phyloP scores from a whole-genome alignment of 2,888 invertebrate species.

The Ischnura elegans region DNA sequence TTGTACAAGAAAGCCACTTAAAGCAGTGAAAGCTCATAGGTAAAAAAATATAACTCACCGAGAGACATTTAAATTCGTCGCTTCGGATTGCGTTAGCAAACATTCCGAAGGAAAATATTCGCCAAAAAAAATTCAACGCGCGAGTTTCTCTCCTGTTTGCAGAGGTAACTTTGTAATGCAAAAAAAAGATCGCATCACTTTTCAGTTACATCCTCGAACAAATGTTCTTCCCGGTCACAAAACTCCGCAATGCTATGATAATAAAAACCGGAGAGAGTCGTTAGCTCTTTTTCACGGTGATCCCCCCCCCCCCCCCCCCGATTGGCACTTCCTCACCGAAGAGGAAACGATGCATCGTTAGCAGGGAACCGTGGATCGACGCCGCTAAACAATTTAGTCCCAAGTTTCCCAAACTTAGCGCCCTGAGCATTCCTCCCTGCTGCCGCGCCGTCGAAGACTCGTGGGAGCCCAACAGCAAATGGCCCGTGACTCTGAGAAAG shows the following conservation, averaged over 20 bases:
- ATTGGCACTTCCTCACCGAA: neutral
- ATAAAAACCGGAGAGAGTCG: neutral
- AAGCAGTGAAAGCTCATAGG: no score
- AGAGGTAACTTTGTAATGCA: neutral
- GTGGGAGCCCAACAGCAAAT: neutral
- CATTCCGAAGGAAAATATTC: no score
- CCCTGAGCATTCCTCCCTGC: neutral
- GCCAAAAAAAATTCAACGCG: no score
- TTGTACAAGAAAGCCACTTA: no score
- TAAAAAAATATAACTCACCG: no score
- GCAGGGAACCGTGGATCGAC: neutral
- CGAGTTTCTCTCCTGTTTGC: neutral
- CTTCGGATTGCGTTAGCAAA: no score
- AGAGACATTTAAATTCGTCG: no score
- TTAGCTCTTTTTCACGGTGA: neutral
- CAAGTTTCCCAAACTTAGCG: neutral
- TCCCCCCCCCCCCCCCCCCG: no score
- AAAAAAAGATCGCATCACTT: neutral
- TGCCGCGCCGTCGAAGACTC: no score
- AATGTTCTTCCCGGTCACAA: neutral
- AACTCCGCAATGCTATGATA: no score
- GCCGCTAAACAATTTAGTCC: neutral
- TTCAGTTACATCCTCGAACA: neutral
- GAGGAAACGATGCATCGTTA: neutral
- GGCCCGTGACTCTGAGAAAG: constrained; percentile 6